A percentile compares a stretch with the other conserved stretches of the same genome.
These are phyloP conservation scores for Hippoglossus hippoglossus DNA, from an alignment of 2,797 vertebrate species.

Conservation along the genomic window DNA sequence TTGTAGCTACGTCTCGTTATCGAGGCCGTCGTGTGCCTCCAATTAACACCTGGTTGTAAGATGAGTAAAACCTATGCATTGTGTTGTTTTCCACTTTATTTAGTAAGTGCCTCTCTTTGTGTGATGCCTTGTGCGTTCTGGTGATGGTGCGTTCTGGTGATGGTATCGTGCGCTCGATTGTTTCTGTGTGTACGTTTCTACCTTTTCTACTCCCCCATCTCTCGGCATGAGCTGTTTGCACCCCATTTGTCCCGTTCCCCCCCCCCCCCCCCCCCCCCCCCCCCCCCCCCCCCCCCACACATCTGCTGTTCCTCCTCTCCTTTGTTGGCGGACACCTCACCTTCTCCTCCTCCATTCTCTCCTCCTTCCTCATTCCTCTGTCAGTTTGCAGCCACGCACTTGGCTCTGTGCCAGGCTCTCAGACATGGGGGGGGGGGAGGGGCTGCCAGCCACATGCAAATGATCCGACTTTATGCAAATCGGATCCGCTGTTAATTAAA, in stretches of 20 bases:
- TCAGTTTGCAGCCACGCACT: constrained; percentile 55
- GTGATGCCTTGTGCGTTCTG: constrained; percentile 12
- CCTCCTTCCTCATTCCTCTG: constrained; percentile 17
- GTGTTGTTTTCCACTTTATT: constrained; percentile 22
- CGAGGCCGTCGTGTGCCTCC: constrained; percentile 31
- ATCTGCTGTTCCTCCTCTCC: constrained; percentile 52
- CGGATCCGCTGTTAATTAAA: constrained; percentile 77
- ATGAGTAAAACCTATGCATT: constrained; percentile 33
- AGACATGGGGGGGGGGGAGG: constrained; percentile 62
- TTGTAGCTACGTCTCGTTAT: constrained; percentile 23
- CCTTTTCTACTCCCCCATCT: constrained; percentile 9
- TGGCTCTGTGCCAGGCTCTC: constrained; percentile 79
- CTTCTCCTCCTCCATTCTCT: constrained; percentile 46
- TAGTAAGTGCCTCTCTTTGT: constrained; percentile 59
- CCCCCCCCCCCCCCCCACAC: no score
- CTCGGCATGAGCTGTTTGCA: constrained; percentile 38
- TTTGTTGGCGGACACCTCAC: constrained; percentile 60
- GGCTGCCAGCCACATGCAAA: constrained; percentile 72
- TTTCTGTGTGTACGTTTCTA: constrained; percentile 1
- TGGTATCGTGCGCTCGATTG: constrained; percentile 2
- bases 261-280: no score
- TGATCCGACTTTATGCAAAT: constrained; percentile 71
- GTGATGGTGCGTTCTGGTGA: background rate
- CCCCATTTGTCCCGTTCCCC: constrained; percentile 63
- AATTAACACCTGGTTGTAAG: constrained; percentile 69